phyloP scores from a whole-genome alignment of 2,888 invertebrate genomes.

The Odontomyia ornata region DNA sequence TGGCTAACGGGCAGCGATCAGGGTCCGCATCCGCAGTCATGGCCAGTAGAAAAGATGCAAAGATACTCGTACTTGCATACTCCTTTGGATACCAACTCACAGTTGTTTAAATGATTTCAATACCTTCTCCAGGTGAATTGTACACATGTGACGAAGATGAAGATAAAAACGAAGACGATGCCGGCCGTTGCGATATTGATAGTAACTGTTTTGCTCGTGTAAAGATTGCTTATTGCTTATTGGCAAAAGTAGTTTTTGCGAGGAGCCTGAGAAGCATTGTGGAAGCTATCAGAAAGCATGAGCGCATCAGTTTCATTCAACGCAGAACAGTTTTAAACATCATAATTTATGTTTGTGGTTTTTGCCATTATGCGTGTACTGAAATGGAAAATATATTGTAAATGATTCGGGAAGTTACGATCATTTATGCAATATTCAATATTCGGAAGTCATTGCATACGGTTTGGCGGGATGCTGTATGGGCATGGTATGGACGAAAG shows the following conservation, averaged over 20 bases:
- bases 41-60: neutral
- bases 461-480: too few relatives aligned
- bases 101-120: slow-evolving; percentile 36
- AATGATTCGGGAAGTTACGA: slow-evolving; percentile 6
- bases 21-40: neutral
- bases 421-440: neutral
- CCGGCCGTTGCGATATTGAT: neutral
- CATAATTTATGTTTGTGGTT: slow-evolving; percentile 38
- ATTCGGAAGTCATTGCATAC: too few relatives aligned
- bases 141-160: slow-evolving; percentile 6
- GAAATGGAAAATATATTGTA: neutral
- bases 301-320: slow-evolving; percentile 2
- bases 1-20: slow-evolving; percentile 16
- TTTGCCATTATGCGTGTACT: neutral
- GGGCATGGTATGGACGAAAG: too few relatives aligned
- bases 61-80: slow-evolving; percentile 14
- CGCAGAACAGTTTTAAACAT: slow-evolving; percentile 22
- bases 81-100: too few relatives aligned
- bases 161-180: neutral
- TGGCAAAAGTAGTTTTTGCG: too few relatives aligned
- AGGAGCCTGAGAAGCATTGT: slow-evolving; percentile 2
- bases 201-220: slow-evolving; percentile 22
- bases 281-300: slow-evolving; percentile 21
- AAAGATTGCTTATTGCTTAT: too few relatives aligned
- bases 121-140: neutral